Percentiles rank a stretch among this genome's conserved stretches.
phyloP scores from a whole-genome alignment of 2,888 invertebrate species.

The Eueremaeus valkanovi region DNA sequence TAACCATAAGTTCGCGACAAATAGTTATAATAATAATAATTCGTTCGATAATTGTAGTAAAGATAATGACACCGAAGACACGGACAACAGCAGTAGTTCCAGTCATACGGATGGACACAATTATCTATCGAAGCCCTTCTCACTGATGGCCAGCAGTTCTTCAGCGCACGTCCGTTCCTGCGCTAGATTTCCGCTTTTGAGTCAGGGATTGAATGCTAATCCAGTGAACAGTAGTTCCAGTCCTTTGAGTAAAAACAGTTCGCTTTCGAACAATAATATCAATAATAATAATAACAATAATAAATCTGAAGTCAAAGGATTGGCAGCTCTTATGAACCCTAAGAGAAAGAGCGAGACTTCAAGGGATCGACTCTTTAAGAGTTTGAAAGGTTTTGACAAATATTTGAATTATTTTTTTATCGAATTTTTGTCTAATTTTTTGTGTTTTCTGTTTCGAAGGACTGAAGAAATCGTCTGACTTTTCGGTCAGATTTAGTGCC shows the following conservation, averaged over 20 bases:
- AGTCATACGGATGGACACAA: neutral
- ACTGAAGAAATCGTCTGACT: conserved; percentile 45
- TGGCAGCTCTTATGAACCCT: conserved; percentile 25
- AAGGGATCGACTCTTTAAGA: conserved; percentile 46
- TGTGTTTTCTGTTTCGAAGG: neutral
- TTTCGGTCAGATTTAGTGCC: neutral
- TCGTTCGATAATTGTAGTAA: neutral
- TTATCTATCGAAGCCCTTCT: neutral
- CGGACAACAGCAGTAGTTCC: conserved; percentile 24
- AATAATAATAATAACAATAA: conserved; percentile 27
- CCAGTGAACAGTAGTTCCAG: neutral
- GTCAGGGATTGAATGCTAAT: conserved; percentile 30
- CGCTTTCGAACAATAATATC: conserved; percentile 40
- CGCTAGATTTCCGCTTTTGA: conserved; percentile 43
- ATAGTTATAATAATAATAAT: neutral
- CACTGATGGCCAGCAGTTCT: neutral
- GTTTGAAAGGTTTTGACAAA: conserved; percentile 47
- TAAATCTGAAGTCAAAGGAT: conserved; percentile 15
- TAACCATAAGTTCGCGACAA: neutral
- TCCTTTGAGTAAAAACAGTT: conserved; percentile 38
- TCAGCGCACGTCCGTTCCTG: conserved; percentile 44
- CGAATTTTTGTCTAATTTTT: neutral
- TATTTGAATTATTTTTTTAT: neutral
- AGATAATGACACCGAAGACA: conserved; percentile 6
- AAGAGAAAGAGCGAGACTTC: conserved; percentile 45